A percentile compares a stretch with the other conserved stretches of the same genome.
Evolutionary conservation across 1,140 invertebrate genomes (phyloP).

Genomic region (Glomeris maerens): DNA sequence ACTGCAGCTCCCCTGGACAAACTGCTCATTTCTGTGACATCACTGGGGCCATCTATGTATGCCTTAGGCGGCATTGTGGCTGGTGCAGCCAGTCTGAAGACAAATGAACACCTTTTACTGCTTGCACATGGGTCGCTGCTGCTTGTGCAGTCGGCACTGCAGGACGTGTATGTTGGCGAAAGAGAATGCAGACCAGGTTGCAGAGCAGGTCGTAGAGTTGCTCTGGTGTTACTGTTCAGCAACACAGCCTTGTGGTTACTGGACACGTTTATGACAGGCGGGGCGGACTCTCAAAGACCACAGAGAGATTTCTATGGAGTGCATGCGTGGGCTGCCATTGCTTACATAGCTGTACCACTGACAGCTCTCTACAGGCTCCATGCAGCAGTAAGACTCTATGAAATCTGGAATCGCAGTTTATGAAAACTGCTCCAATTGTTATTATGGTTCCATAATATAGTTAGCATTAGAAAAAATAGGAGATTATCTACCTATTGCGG

Average conservation of each 20-base stretch:
- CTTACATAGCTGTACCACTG: conserved; percentile 45
- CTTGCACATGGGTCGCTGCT: conserved; percentile 35
- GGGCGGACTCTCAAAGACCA: conserved; percentile 40
- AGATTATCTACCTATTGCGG: conserved; percentile 3
- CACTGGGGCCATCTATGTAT: conserved; percentile 1
- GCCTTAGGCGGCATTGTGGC: conserved; percentile 6
- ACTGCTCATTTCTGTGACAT: conserved; percentile 22
- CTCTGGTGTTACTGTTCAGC: conserved; percentile 50
- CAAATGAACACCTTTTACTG: conserved; percentile 32
- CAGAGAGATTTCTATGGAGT: conserved; percentile 48
- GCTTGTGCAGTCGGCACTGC: conserved; percentile 37
- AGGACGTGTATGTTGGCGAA: conserved; percentile 47
- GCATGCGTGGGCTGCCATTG: conserved; percentile 50
- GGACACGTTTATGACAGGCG: conserved; percentile 51
- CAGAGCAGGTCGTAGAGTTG: conserved; percentile 48
- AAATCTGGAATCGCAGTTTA: conserved; percentile 53
- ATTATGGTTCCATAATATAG: conserved; percentile 2
- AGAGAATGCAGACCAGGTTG: conserved; percentile 38
- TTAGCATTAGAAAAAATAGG: not conserved
- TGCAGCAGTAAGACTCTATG: conserved; percentile 48
- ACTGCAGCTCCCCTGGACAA: conserved; percentile 27
- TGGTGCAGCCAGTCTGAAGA: not conserved
- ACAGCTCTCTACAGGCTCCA: conserved; percentile 56
- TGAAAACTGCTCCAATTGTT: too few species aligned
- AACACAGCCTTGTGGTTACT: conserved; percentile 54